Evolutionary conservation across 1,140 invertebrate genomes (phyloP), one percentile per base, ranked within the genome.

Genomic region (Acromyrmex charruanus): DNA sequence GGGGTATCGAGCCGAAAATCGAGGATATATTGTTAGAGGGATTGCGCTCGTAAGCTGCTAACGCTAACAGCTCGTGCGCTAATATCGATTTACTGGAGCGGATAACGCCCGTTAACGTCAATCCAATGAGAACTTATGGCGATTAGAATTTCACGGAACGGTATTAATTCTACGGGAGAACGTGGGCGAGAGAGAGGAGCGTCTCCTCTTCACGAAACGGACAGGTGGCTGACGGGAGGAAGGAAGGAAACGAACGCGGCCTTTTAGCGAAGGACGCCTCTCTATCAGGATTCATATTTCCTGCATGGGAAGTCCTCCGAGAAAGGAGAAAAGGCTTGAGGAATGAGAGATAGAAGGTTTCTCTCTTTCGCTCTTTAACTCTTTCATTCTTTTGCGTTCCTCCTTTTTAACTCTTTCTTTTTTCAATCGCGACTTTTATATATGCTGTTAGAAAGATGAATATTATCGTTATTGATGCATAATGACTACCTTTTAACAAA

Each of bases 201-300:
- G 16, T 74, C 31, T 75, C n/a, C 7, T 39, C 7, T 2, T 14
- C 21, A 66, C 39, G 61, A 53, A 10, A 59, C 51, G 18, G 71
- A 59, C 28, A 69, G 59, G 28, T 55, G 77, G 55, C 49, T 58
- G 84, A 61, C 31, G 66, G 63, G 59, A 68, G 39, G 31, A n/a
- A 55, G 51, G 65, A 68, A 77, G 86, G 77, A 72, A 71, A 49
- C 16, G 53, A 25, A 53, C 55, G 87, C 25, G 28, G 49, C 28
- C 44, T 44, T 7, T 10, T 44, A 3, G n/a, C 63, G 74, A 85
- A 93, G 82, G 91, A 93, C 87, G 77, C 91, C 79, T 77, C 25
- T 25, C 90, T 88, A 94, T 94, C 92, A 92, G 90, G 89, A 94
- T 94, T 93, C 92, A 90, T 93, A 94, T 94, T 93, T 94, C 92